Evolutionary conservation across 2,113 vertebrate genomes (phyloP).

Genomic region (Cynopterus brachyotis): DNA sequence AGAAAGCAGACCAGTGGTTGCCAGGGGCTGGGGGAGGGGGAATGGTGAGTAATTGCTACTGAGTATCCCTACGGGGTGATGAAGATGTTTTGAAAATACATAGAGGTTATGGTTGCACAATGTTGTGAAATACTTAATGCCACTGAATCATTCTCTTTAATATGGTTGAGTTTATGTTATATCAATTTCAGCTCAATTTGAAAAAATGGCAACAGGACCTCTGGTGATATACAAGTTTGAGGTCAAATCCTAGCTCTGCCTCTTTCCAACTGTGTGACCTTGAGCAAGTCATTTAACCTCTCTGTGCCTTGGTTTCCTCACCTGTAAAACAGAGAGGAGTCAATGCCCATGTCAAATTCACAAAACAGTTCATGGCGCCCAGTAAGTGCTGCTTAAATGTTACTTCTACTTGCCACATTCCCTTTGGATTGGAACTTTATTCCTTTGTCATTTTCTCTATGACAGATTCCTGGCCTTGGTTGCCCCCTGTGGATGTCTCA

Average conservation of each 20-base stretch:
- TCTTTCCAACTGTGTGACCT: neutral
- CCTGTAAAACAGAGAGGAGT: neutral
- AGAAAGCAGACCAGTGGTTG: neutral
- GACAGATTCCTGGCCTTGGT: neutral
- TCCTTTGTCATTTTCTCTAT: neutral
- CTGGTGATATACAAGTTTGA: neutral
- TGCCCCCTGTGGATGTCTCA: neutral
- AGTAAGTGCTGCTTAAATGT: neutral
- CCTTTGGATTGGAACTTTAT: neutral
- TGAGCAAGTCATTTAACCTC: neutral
- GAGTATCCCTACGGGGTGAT: neutral
- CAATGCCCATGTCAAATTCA: fast-evolving
- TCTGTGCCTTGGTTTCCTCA: neutral
- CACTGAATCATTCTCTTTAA: neutral
- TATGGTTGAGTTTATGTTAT: neutral
- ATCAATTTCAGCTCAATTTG: neutral
- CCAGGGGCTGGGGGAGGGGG: neutral
- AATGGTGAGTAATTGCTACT: neutral
- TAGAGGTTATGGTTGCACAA: neutral
- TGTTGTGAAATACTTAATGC: neutral
- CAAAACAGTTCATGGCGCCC: neutral
- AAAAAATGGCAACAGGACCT: neutral
- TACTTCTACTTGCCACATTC: neutral
- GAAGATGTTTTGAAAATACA: neutral
- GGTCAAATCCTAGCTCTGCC: neutral